Percentiles rank a stretch among this genome's conserved stretches.
phyloP scores from a whole-genome alignment of 2,113 vertebrate species.

The Choloepus hoffmanni region DNA sequence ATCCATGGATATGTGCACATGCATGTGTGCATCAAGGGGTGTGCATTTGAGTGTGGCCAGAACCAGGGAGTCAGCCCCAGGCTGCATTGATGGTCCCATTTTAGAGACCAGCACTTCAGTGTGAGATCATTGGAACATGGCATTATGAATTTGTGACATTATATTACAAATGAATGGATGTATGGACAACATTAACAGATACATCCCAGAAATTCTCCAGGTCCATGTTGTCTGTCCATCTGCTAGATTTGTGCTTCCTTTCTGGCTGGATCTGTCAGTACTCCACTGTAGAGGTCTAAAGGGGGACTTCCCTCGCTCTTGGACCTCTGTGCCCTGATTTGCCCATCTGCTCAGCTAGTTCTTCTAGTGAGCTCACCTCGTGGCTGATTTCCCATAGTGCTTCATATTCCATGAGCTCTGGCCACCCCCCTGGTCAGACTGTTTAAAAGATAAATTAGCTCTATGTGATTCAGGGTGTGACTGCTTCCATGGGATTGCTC shows the following conservation, averaged over 20 bases:
- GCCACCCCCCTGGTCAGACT: not conserved
- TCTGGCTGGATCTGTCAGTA: not conserved
- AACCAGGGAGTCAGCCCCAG: not conserved
- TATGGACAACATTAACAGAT: not conserved
- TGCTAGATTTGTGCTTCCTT: not conserved
- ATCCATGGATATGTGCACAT: not conserved
- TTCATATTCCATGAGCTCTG: not conserved
- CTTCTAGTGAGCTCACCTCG: not conserved
- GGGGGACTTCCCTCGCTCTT: not conserved
- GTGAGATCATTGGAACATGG: accelerated
- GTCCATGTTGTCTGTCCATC: not conserved
- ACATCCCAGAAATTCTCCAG: not conserved
- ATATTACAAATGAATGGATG: not conserved
- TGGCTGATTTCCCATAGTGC: not conserved
- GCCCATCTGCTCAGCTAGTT: not conserved
- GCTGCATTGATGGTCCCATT: not conserved
- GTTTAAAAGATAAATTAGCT: not conserved
- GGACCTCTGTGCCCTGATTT: not conserved
- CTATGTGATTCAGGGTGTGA: not conserved
- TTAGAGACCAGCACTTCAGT: not conserved
- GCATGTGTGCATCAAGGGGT: not conserved
- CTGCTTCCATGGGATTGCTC: not conserved
- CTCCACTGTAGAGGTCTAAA: not conserved
- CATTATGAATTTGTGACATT: not conserved
- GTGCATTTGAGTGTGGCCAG: not conserved